These are phyloP conservation scores for Wasmannia auropunctata DNA, from an alignment of 1,140 invertebrate species.

Conservation along the genomic window DNA sequence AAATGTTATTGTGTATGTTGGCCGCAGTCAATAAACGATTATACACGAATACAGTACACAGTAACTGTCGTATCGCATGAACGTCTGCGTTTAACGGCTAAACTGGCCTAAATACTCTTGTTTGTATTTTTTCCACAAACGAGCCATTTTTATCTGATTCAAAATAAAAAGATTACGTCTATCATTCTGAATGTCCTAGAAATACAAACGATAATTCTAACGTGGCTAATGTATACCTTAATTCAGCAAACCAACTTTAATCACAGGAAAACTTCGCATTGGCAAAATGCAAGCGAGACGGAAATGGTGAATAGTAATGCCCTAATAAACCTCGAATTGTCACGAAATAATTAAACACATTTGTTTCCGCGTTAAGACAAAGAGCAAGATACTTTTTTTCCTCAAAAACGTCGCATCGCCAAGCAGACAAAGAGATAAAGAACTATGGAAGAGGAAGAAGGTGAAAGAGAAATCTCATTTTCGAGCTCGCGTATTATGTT, in stretches of 20 bases:
- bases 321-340: constrained; percentile 20
- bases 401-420: neutral
- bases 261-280: neutral
- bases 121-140: neutral
- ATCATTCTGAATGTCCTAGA: neutral
- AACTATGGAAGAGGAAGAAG: constrained; percentile 13
- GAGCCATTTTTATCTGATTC: neutral
- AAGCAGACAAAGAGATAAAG: constrained; percentile 15
- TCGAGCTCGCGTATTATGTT: constrained; percentile 7
- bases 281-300: neutral
- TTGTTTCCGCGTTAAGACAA: constrained; percentile 26
- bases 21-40: neutral
- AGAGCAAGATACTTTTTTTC: neutral
- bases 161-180: neutral
- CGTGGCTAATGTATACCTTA: neutral
- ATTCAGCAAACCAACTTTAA: neutral
- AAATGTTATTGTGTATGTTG: neutral
- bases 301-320: constrained; percentile 4
- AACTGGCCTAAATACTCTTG: neutral
- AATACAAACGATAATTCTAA: neutral
- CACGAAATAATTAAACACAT: constrained; percentile 45
- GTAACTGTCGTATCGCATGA: neutral
- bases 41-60: neutral
- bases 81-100: neutral
- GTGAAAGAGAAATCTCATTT: constrained; percentile 29